These are phyloP conservation scores for Falco peregrinus DNA, from an alignment of 2,797 vertebrate genomes.

Conservation along the genomic window DNA sequence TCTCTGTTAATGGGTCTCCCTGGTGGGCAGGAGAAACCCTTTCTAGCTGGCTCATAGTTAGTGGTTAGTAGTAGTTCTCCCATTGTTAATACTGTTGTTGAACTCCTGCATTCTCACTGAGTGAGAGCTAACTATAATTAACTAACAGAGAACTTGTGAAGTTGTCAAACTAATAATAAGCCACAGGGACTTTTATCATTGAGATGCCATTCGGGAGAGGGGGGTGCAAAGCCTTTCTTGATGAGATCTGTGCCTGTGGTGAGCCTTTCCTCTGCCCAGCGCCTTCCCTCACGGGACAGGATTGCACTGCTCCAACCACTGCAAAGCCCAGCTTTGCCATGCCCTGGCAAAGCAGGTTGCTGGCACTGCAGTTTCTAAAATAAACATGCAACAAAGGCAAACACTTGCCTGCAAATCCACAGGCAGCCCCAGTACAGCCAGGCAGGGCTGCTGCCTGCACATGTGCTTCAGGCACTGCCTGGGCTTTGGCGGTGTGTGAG, in stretches of 20 bases:
- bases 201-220: constrained; percentile 66
- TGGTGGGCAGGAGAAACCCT: constrained; percentile 42
- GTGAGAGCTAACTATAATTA: constrained; percentile 83
- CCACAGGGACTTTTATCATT: constrained; percentile 76
- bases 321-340: rapidly evolving
- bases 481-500: rapidly evolving
- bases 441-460: neutral
- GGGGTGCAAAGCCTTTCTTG: neutral
- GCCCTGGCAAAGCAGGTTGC: neutral
- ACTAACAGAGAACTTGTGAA: constrained; percentile 83
- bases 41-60: constrained; percentile 14
- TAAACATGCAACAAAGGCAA: neutral
- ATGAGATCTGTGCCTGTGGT: neutral
- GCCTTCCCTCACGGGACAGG: neutral
- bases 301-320: neutral
- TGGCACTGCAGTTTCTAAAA: neutral
- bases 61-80: constrained; percentile 62
- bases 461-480: rapidly evolving
- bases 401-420: neutral
- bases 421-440: neutral
- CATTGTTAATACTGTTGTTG: constrained; percentile 78
- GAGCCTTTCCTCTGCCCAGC: neutral
- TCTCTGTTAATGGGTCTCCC: neutral
- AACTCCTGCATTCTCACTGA: constrained; percentile 74
- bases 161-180: constrained; percentile 83